phyloP scores from a whole-genome alignment of 2,888 invertebrate genomes.

The Cenopis cana region DNA sequence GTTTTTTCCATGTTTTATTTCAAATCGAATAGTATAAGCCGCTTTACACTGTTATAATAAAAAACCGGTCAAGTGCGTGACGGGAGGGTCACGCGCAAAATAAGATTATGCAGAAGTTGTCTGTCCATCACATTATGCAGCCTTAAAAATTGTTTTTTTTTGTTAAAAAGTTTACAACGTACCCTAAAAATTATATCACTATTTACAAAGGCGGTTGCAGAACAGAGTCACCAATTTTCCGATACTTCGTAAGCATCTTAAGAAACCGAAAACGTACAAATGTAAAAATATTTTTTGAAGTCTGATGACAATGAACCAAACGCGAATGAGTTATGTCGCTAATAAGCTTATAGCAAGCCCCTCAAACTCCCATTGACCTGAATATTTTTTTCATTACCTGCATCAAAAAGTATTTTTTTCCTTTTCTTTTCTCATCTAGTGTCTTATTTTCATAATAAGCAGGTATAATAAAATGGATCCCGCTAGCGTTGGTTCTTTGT shows the following conservation, averaged over 20 bases:
- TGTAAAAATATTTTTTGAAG: constrained; percentile 37
- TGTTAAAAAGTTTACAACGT: too few relatives aligned
- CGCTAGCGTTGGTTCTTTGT: constrained; percentile 59
- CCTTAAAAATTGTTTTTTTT: too few relatives aligned
- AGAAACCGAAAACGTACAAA: constrained; percentile 30
- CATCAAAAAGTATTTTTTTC: constrained; percentile 65
- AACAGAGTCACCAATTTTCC: constrained; percentile 24
- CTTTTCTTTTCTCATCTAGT: constrained; percentile 62
- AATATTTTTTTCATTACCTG: constrained; percentile 75
- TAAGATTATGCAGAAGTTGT: too few relatives aligned
- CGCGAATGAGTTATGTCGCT: constrained; percentile 60
- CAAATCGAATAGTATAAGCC: too few relatives aligned
- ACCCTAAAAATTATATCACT: too few relatives aligned
- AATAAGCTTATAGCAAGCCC: constrained; percentile 70
- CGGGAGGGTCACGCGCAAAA: too few relatives aligned
- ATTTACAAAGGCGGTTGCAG: neutral
- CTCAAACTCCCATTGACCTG: constrained; percentile 66
- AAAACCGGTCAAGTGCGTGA: too few relatives aligned
- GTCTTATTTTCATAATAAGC: constrained; percentile 61
- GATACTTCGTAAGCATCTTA: constrained; percentile 36
- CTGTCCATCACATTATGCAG: too few relatives aligned
- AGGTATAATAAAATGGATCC: constrained; percentile 60
- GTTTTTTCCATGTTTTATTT: too few relatives aligned
- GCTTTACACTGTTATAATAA: too few relatives aligned
- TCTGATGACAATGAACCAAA: constrained; percentile 52